Base-by-base conservation (phyloP, 2,888 invertebrate species). In the Scrobipalpa costella region DNA sequence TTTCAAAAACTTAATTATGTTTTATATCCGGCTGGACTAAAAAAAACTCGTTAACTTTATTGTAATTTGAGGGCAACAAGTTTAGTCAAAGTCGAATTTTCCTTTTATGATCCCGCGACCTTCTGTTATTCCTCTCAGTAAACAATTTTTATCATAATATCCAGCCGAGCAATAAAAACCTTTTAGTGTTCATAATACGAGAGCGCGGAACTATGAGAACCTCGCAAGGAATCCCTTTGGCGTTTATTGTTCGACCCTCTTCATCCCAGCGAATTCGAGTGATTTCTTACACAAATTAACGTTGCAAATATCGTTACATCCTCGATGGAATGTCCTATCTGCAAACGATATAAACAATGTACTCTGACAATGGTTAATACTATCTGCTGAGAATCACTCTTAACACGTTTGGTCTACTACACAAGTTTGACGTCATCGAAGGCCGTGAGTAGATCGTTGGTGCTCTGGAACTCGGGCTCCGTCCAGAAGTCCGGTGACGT, bases 371-470 rank as follows among this genome's bases (percentile, higher is more conserved):
- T 17, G 57, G 34, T 15, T 49, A 57, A 57, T 34, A 44, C n/a
- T 44, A 15, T 44, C 38, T 3, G 0, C 2, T 55, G 77, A 84
- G 27, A 84, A 83, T 78, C 84, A 86, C 81, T 76, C 77, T 63
- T 19, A 55, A 47, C 63, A 21, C 63, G 52, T 62, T 61, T 11
- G 34, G 13, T 33, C 13, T 33, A 65, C 69, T 85, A 86, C 64
- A 70, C 83, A 70, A 90, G 75, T 73, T 88, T 90, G 60, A 90
- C 89, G 67, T 88, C 90, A 69, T 90, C 88, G 63, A 90, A 86
- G 3, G 90, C 89, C 7, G 80, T 83, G 40, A 89, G 80, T 52
- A 90, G 71, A 61, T 88, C 90, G 70, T 74, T 84, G 3, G 86
- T 79, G 62, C 80, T 82, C 64, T 88, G 85, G 66, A 88, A 70